A percentile compares a stretch with the other conserved stretches of the same genome.
Evolutionary conservation across 2,797 vertebrate genomes (phyloP).

Genomic region (Chanos chanos): DNA sequence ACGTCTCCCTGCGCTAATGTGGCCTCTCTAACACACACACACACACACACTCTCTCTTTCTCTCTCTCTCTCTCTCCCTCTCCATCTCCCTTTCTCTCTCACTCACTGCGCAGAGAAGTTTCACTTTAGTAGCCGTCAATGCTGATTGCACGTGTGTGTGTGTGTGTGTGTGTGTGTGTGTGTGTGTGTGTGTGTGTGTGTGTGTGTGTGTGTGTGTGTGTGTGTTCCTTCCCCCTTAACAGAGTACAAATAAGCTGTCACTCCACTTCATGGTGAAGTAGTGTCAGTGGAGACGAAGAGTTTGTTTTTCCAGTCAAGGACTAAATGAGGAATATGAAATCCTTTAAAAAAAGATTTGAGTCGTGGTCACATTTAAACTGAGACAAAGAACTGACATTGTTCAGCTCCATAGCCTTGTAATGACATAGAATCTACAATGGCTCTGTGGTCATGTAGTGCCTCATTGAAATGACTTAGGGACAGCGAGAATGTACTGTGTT

Average conservation of each 20-base stretch:
- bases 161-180: no score
- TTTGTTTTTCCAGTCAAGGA: constrained; percentile 4
- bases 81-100: no score
- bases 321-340: no score
- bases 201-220: neutral
- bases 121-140: no score
- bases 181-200: neutral
- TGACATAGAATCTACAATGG: no score
- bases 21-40: constrained; percentile 3
- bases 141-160: neutral
- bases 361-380: neutral
- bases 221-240: neutral
- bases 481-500: no score
- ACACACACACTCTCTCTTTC: neutral
- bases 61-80: neutral
- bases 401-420: no score
- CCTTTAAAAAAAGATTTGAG: neutral
- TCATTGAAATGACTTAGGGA: no score
- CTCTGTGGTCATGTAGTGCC: no score
- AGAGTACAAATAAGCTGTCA: constrained; percentile 2
- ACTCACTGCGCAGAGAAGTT: no score
- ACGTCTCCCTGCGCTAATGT: constrained; percentile 21
- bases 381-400: no score
- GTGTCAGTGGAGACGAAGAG: no score
- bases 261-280: neutral